phyloP scores from a whole-genome alignment of 92 coral and sea anemone genomes.

The Plumapathes pennacea region DNA sequence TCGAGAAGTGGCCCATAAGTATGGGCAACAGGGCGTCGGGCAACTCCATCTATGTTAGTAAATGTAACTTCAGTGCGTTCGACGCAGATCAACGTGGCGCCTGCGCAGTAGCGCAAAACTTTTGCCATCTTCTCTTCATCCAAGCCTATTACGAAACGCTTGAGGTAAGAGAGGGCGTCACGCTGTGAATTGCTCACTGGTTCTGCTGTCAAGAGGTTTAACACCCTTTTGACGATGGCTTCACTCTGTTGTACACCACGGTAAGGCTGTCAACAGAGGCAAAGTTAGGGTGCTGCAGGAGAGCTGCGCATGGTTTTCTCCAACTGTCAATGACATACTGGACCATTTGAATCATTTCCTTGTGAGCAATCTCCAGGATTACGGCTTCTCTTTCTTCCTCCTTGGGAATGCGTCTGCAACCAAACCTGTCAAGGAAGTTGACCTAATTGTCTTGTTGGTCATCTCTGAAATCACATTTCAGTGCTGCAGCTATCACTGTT shows the following conservation, averaged over 20 bases:
- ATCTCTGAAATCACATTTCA: conserved; percentile 27
- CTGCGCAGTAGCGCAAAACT: conserved; percentile 22
- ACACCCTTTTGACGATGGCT: conserved; percentile 33
- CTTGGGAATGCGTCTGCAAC: conserved; percentile 44
- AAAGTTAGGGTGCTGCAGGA: conserved; percentile 2
- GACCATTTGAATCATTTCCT: conserved; percentile 52
- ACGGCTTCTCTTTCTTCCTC: conserved; percentile 34
- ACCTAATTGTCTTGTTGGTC: conserved; percentile 52
- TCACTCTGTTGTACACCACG: conserved; percentile 23
- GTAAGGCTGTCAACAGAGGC: conserved; percentile 13
- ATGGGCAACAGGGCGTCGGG: conserved; percentile 31
- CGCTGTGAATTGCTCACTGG: conserved; percentile 28
- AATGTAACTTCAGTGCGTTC: conserved; percentile 11
- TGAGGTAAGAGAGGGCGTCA: conserved; percentile 21
- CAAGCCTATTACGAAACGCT: conserved; percentile 39
- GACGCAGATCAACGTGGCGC: conserved; percentile 29
- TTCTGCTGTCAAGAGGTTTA: conserved; percentile 20
- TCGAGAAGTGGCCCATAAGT: conserved; percentile 41
- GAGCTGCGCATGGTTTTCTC: conserved; percentile 8
- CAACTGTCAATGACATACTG: conserved; percentile 56
- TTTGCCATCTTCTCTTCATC: conserved; percentile 22
- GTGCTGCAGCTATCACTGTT: conserved; percentile 9
- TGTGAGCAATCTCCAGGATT: conserved; percentile 59
- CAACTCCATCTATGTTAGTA: conserved; percentile 17
- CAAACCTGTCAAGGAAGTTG: conserved; percentile 57